phyloP scores from a whole-genome alignment of 2,888 invertebrate species.

The Yponomeuta plumbellus region DNA sequence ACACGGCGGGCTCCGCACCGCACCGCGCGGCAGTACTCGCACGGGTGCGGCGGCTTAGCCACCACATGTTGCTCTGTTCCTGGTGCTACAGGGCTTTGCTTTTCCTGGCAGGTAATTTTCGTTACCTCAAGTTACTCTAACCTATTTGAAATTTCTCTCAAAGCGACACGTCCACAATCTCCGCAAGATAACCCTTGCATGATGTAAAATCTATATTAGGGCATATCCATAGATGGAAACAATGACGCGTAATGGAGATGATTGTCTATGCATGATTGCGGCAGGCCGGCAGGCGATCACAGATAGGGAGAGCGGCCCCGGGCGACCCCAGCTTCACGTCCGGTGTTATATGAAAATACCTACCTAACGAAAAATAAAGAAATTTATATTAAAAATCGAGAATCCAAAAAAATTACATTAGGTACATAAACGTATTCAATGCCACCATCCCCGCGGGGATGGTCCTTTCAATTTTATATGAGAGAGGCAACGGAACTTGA shows the following conservation, averaged over 20 bases:
- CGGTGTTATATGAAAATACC: neutral
- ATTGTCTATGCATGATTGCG: neutral
- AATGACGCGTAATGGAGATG: constrained; percentile 9
- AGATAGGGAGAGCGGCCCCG: neutral
- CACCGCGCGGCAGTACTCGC: constrained; percentile 6
- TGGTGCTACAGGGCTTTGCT: constrained; percentile 36
- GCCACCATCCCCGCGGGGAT: no score
- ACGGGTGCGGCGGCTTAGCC: neutral
- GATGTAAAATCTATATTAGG: neutral
- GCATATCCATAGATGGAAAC: neutral
- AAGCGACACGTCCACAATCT: no score
- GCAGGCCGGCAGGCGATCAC: neutral
- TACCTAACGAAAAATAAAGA: neutral
- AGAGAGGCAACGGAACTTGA: no score
- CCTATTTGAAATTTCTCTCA: neutral
- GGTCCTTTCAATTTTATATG: no score
- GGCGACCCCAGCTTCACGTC: neutral
- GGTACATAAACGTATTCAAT: neutral
- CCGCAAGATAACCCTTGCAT: no score
- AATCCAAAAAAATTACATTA: neutral
- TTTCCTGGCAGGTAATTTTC: constrained; percentile 33
- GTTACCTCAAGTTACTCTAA: constrained; percentile 11
- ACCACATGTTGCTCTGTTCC: constrained; percentile 38
- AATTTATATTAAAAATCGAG: neutral
- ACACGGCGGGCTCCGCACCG: neutral